A percentile compares a stretch with the other conserved stretches of the same genome.
Conservation (phyloP, 2,797 vertebrate genomes). For the Decapterus maruadsi region DNA sequence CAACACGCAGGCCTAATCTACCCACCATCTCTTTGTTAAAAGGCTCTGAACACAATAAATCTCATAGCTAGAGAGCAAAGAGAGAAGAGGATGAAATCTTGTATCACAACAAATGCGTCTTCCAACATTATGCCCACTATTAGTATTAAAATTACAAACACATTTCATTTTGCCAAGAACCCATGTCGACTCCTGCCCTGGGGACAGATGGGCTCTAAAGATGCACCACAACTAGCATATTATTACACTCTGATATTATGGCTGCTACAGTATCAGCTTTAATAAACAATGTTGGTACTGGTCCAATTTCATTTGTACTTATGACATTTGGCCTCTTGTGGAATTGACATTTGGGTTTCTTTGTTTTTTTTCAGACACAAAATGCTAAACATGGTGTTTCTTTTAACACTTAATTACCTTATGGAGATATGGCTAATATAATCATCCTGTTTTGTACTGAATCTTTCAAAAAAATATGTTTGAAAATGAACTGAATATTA, state of each 20-base stretch:
- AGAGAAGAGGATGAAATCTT: not conserved
- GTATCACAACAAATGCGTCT: conserved; percentile 1
- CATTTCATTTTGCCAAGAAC: conserved; percentile 7
- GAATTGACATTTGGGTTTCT: not conserved
- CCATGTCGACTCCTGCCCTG: conserved; percentile 15
- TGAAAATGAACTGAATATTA: not conserved
- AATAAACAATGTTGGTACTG: conserved; percentile 14
- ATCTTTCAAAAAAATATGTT: not conserved
- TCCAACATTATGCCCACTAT: not conserved
- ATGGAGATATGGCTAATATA: not conserved
- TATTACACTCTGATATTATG: not conserved
- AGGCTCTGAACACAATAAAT: not conserved
- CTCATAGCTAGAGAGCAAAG: not conserved
- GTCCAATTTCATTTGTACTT: conserved; percentile 6
- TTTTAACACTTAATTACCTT: not conserved
- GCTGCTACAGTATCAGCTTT: conserved; percentile 8
- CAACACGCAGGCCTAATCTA: not conserved
- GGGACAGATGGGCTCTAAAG: conserved; percentile 34
- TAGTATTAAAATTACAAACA: conserved; percentile 25
- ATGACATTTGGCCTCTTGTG: not conserved
- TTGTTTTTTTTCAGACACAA: not conserved
- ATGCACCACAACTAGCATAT: conserved; percentile 22
- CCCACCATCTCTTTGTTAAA: conserved; percentile 5
- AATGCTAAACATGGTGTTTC: not conserved
- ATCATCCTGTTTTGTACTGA: not conserved